Base-by-base conservation (phyloP, 2,797 vertebrate species). In the Caiman crocodilus region DNA sequence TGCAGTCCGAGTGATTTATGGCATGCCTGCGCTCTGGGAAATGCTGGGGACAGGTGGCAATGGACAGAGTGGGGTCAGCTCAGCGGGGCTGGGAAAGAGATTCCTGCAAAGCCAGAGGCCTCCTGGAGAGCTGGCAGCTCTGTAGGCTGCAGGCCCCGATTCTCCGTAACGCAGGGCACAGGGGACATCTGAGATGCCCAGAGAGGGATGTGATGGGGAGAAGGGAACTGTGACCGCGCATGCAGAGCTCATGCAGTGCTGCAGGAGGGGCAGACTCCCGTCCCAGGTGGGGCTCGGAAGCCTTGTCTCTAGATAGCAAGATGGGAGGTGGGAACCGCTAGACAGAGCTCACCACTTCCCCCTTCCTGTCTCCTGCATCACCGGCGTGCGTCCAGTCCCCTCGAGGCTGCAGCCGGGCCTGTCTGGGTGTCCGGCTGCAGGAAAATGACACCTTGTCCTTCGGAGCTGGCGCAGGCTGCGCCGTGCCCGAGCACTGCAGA, bases 41-140 rank as follows among this genome's bases (percentile, higher is more conserved):
- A 84, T 83, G 23, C 67, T 82, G 87, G 58, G 69, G 32, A 65
- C 93, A 93, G 96, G 95, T 93, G 96, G 82, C 79, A 30, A 28
- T 35, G 86, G 17, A 55, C 78, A n/a, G 55, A 69, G 32, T 28
- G n/a, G 23, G 21, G 2, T 17, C 35, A 26, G 35, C 42, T 23
- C 21, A 15, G 15, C 25, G 18, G 23, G 14, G 63, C 64, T 30
- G 76, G 28, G 76, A 65, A 28, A 69, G 61, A 50, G 79, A 61
- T 71, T 18, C 82, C 65, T 67, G 32, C 15, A 50, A 26, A 74
- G 69, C 14, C 42, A 61, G 7, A 35, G 4, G 7, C 16, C 57
- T 57, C 18, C 30, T 78, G 11, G 56, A 30, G 59, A 57, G 60
- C 59, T 61, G 23, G n/a, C 42, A 32, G n/a, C 67, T 42, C 57